A percentile compares a stretch with the other conserved stretches of the same genome.
Conservation (phyloP, 2,797 vertebrate genomes). For the Eupleurogrammus muticus region DNA sequence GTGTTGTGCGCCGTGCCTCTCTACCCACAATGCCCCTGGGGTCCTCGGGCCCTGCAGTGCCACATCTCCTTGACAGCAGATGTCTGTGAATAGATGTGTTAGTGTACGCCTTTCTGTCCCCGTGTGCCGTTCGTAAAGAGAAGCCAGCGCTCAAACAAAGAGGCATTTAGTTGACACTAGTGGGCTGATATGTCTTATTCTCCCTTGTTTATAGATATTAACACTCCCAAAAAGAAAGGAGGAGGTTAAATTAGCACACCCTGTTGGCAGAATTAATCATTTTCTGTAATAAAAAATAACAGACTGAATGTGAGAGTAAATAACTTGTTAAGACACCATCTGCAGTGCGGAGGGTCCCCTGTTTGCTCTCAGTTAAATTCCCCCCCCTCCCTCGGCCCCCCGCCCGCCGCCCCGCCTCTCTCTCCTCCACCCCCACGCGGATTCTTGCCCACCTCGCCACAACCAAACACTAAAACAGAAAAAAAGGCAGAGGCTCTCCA, state of each 20-base stretch:
- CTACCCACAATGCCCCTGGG: constrained; percentile 56
- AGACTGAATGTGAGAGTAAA: constrained; percentile 32
- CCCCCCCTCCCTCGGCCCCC: too few species aligned
- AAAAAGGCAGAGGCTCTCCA: constrained; percentile 86
- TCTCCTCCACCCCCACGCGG: constrained; percentile 17
- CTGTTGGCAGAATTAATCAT: constrained; percentile 29
- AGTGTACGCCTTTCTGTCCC: not conserved
- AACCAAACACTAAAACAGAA: constrained; percentile 79
- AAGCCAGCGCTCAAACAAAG: constrained; percentile 10
- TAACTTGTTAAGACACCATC: constrained; percentile 57
- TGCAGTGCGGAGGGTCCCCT: constrained; percentile 47
- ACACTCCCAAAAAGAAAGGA: constrained; percentile 9
- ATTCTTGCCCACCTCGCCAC: constrained; percentile 32
- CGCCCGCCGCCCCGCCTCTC: too few species aligned
- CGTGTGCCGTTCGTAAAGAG: constrained; percentile 17
- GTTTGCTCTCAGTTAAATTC: constrained; percentile 49
- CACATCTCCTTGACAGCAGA: constrained; percentile 48
- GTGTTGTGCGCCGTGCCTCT: constrained; percentile 24
- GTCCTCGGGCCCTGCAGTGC: constrained; percentile 31
- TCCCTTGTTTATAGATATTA: constrained; percentile 17
- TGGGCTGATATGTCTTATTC: constrained; percentile 1
- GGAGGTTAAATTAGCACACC: constrained; percentile 11
- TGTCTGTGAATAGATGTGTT: constrained; percentile 36
- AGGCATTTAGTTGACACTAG: constrained; percentile 20
- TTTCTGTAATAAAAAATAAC: constrained; percentile 35